A percentile compares a stretch with the other conserved stretches of the same genome.
phyloP scores from a whole-genome alignment of 2,113 vertebrate species.

The Eulemur macaco region DNA sequence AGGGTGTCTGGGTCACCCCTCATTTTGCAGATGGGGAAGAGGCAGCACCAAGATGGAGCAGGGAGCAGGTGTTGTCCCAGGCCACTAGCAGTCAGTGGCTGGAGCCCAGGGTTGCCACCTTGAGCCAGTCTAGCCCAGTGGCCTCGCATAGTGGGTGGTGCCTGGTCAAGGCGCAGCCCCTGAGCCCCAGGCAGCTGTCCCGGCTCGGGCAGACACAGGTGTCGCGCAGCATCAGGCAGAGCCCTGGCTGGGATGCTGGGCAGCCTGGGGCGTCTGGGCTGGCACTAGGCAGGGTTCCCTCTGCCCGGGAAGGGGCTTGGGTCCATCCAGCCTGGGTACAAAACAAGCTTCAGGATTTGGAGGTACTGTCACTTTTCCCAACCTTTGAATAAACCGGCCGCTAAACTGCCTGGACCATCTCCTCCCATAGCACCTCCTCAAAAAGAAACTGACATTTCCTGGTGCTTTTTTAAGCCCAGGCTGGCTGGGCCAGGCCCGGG shows the following conservation, averaged over 20 bases:
- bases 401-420: slow-evolving; percentile 55
- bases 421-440: slow-evolving; percentile 65
- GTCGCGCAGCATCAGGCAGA: neutral
- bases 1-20: neutral
- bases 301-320: neutral
- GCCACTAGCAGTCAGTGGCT: neutral
- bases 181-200: neutral
- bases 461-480: slow-evolving; percentile 73
- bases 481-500: slow-evolving; percentile 42
- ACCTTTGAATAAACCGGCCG: slow-evolving; percentile 66
- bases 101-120: neutral
- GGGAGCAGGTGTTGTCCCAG: neutral
- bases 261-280: neutral
- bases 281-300: neutral
- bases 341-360: slow-evolving; percentile 23
- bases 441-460: slow-evolving; percentile 79
- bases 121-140: neutral
- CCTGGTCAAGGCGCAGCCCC: neutral
- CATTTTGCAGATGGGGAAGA: neutral
- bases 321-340: neutral
- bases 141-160: neutral
- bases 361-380: slow-evolving; percentile 12
- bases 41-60: neutral
- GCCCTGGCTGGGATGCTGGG: accelerated
- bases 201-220: neutral